Conservation (phyloP, 2,888 invertebrate species). For the Dendrolimus houi region DNA sequence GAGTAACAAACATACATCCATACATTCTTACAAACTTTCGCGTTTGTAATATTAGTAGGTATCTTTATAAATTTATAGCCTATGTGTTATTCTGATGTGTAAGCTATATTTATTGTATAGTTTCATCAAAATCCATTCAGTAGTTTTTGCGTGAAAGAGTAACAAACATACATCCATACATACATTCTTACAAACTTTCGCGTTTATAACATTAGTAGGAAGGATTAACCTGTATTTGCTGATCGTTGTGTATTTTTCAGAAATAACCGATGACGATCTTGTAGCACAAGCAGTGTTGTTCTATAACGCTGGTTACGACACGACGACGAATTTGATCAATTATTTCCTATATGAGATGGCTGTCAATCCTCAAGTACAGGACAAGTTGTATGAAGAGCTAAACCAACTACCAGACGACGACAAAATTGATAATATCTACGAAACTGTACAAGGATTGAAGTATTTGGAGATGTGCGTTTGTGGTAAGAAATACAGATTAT, state of each 20-base stretch:
- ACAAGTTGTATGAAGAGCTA: conserved; percentile 37
- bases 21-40: too few species aligned
- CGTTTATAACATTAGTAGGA: too few species aligned
- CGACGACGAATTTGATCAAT: conserved; percentile 54
- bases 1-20: too few species aligned
- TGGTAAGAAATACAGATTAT: conserved; percentile 23
- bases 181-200: too few species aligned
- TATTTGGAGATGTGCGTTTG: conserved; percentile 55
- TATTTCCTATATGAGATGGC: conserved; percentile 54
- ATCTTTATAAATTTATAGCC: too few species aligned
- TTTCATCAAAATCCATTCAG: too few species aligned
- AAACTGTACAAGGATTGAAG: conserved; percentile 38
- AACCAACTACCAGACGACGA: conserved; percentile 22
- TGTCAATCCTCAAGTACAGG: conserved; percentile 40
- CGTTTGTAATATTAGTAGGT: too few species aligned
- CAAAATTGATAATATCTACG: conserved; percentile 32
- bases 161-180: too few species aligned
- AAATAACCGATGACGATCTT: conserved; percentile 65
- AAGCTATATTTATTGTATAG: too few species aligned
- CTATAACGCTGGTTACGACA: conserved; percentile 71
- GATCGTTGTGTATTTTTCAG: conserved; percentile 13
- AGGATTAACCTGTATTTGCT: too few species aligned
- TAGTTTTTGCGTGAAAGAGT: too few species aligned
- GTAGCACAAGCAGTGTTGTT: conserved; percentile 73
- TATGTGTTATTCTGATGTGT: too few species aligned